phyloP scores from a whole-genome alignment of 1,140 invertebrate species.

The Gyrodactylus bullatarudis region DNA sequence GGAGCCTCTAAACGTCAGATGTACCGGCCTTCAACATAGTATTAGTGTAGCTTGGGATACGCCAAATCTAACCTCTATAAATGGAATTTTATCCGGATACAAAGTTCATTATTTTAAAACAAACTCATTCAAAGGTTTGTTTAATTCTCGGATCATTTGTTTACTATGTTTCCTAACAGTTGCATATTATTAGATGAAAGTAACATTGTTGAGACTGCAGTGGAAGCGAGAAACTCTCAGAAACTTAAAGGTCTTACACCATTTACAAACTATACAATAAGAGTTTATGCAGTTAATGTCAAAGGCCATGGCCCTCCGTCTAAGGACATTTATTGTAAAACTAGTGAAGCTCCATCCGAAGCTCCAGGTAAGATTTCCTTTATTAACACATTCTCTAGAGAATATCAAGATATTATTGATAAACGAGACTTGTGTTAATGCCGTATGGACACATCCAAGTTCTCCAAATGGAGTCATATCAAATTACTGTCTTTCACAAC shows the following conservation, averaged over 20 bases:
- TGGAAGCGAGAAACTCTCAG: neutral
- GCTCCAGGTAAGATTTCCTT: neutral
- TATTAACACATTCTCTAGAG: neutral
- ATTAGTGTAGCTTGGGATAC: neutral
- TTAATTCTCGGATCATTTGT: neutral
- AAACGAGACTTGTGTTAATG: neutral
- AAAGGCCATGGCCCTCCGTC: constrained; percentile 1
- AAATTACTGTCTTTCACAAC: neutral
- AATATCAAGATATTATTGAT: neutral
- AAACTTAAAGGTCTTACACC: neutral
- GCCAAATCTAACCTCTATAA: neutral
- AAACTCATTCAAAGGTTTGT: neutral
- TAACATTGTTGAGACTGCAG: neutral
- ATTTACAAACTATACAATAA: neutral
- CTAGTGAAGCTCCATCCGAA: neutral
- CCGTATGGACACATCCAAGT: neutral
- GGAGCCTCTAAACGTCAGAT: neutral
- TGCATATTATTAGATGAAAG: constrained; percentile 2
- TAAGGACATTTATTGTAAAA: neutral
- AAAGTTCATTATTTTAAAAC: neutral
- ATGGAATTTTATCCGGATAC: neutral
- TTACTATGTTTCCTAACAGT: neutral
- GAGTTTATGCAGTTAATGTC: neutral
- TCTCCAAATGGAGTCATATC: neutral
- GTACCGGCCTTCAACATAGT: neutral